Evolutionary conservation across 2,113 vertebrate genomes (phyloP).

Genomic region (Coptodon rendalli): DNA sequence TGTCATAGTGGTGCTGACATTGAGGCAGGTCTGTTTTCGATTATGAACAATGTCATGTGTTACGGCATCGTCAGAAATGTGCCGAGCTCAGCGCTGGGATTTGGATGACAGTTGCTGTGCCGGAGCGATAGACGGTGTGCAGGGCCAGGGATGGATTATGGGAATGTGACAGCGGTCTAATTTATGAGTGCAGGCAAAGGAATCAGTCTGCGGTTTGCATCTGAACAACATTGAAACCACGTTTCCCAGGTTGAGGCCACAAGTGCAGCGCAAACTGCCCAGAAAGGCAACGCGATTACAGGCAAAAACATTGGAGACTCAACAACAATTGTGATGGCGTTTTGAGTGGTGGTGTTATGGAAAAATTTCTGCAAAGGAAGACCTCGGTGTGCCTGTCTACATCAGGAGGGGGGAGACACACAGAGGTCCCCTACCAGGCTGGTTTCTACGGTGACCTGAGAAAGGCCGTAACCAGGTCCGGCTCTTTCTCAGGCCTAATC

Average conservation of each 20-base stretch:
- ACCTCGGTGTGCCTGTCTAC: constrained; percentile 9
- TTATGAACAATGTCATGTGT: constrained; percentile 58
- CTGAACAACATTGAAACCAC: constrained; percentile 64
- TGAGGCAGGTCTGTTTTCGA: constrained; percentile 59
- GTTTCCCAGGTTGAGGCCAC: constrained; percentile 55
- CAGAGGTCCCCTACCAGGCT: constrained; percentile 87
- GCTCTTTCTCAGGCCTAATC: constrained; percentile 89
- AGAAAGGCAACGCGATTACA: constrained; percentile 9
- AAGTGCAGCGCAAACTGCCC: constrained; percentile 35
- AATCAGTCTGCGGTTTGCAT: constrained; percentile 57
- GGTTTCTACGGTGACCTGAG: constrained; percentile 95
- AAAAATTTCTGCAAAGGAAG: background rate
- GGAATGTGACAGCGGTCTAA: constrained; percentile 52
- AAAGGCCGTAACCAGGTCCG: constrained; percentile 92
- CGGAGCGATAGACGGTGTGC: constrained; percentile 32
- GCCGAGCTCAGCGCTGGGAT: constrained; percentile 65
- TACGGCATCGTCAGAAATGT: constrained; percentile 53
- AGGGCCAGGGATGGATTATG: constrained; percentile 43
- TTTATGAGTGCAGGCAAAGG: constrained; percentile 56
- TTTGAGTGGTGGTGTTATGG: background rate
- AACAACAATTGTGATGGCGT: background rate
- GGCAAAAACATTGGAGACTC: constrained; percentile 10
- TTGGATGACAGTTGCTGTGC: constrained; percentile 50
- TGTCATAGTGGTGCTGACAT: constrained; percentile 45
- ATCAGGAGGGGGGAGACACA: constrained; percentile 66